Evolutionary conservation across 2,797 vertebrate genomes (phyloP).

Genomic region (Scleropages formosus): DNA sequence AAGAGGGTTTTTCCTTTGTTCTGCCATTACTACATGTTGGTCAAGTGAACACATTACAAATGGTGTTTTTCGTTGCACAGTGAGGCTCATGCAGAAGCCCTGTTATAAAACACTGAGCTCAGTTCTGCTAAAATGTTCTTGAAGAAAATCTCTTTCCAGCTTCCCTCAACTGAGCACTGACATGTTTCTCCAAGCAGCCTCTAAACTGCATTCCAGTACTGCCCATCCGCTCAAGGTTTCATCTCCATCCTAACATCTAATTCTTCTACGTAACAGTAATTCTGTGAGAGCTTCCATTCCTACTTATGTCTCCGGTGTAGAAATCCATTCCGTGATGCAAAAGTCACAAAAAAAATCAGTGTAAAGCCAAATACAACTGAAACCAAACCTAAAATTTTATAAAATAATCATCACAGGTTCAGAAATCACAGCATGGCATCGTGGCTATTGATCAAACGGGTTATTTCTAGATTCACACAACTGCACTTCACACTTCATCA

Average conservation of each 20-base stretch:
- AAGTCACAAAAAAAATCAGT: not conserved
- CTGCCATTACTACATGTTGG: not conserved
- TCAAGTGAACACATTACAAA: not conserved
- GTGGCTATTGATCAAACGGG: not conserved
- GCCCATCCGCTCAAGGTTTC: too few species aligned
- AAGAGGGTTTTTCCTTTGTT: not conserved
- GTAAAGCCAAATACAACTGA: not conserved
- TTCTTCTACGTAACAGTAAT: too few species aligned
- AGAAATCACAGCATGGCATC: not conserved
- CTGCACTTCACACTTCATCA: not conserved
- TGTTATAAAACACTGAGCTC: not conserved
- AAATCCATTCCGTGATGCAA: not conserved
- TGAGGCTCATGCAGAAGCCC: not conserved
- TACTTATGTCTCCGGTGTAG: too few species aligned
- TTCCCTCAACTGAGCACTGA: not conserved
- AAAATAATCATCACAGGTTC: not conserved
- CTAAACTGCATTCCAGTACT: not conserved
- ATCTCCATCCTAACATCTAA: too few species aligned
- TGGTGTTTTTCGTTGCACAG: not conserved
- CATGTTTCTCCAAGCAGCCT: not conserved
- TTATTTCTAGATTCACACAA: not conserved
- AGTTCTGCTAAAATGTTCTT: not conserved
- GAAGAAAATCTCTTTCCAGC: not conserved
- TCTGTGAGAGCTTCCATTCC: too few species aligned
- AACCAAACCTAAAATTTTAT: not conserved